Evolutionary conservation across 2,113 vertebrate species (phyloP).

Genomic region (Nerophis ophidion): DNA sequence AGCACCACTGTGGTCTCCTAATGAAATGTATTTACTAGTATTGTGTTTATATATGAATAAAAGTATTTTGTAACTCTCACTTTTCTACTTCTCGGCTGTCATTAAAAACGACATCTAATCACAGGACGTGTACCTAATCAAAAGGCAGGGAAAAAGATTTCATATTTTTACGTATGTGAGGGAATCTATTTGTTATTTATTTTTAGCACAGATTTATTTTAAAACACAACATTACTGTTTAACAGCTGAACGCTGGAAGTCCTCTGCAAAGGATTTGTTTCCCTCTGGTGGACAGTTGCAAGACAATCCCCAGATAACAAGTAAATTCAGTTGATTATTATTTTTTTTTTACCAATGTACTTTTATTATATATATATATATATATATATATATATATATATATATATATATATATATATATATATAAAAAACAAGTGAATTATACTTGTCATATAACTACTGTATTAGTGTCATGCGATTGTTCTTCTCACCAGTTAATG

Average conservation of each 20-base stretch:
- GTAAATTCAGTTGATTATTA: too few species aligned
- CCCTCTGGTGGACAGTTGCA: constrained; percentile 45
- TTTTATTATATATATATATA: too few species aligned
- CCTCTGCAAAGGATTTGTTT: constrained; percentile 6
- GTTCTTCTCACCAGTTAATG: too few species aligned
- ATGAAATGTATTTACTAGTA: not conserved
- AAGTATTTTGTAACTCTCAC: not conserved
- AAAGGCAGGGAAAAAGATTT: not conserved
- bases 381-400: too few species aligned
- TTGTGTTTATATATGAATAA: constrained; percentile 4
- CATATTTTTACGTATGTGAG: not conserved
- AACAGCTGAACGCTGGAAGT: too few species aligned
- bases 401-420: too few species aligned
- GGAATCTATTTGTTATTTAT: not conserved
- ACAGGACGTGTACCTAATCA: too few species aligned
- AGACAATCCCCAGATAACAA: too few species aligned
- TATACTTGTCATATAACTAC: too few species aligned
- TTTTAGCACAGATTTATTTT: not conserved
- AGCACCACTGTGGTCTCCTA: not conserved
- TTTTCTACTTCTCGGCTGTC: not conserved
- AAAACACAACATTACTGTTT: not conserved
- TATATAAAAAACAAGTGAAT: too few species aligned
- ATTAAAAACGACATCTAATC: not conserved
- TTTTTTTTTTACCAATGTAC: too few species aligned
- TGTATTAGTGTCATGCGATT: too few species aligned